phyloP scores from a whole-genome alignment of 1,140 invertebrate species.

The Chironomus tepperi region DNA sequence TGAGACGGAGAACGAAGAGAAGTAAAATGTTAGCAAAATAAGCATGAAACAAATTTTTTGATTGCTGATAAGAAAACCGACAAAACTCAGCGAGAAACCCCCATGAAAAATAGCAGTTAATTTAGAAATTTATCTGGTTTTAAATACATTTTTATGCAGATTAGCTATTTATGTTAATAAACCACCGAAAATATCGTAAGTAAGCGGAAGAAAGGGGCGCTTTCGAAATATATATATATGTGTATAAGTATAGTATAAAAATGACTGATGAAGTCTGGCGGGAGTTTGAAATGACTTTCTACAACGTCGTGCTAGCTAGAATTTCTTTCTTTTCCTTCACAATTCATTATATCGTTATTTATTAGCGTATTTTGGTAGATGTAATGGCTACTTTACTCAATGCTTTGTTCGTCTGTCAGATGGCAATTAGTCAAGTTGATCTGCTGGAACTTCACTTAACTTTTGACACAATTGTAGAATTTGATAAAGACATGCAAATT shows the following conservation, averaged over 20 bases:
- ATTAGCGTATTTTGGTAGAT: too few species aligned
- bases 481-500: too few species aligned
- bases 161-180: slow-evolving; percentile 23
- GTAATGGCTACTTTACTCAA: too few species aligned
- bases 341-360: too few species aligned
- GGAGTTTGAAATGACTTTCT: slow-evolving; percentile 17
- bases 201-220: slow-evolving; percentile 21
- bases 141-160: slow-evolving; percentile 24
- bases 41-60: slow-evolving; percentile 13
- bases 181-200: neutral
- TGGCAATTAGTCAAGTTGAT: too few species aligned
- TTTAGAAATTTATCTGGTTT: slow-evolving; percentile 24
- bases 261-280: slow-evolving; percentile 22
- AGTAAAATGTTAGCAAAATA: neutral
- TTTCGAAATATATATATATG: neutral
- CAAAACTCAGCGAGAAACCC: slow-evolving; percentile 14
- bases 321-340: too few species aligned
- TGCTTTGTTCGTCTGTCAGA: too few species aligned
- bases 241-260: too few species aligned
- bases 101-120: slow-evolving; percentile 18
- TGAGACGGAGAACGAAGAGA: neutral
- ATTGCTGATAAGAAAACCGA: slow-evolving; percentile 12
- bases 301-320: too few species aligned
- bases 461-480: too few species aligned
- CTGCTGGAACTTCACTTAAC: too few species aligned